Evolutionary conservation across 2,888 invertebrate species (phyloP).

Genomic region (Andrena bicolor): DNA sequence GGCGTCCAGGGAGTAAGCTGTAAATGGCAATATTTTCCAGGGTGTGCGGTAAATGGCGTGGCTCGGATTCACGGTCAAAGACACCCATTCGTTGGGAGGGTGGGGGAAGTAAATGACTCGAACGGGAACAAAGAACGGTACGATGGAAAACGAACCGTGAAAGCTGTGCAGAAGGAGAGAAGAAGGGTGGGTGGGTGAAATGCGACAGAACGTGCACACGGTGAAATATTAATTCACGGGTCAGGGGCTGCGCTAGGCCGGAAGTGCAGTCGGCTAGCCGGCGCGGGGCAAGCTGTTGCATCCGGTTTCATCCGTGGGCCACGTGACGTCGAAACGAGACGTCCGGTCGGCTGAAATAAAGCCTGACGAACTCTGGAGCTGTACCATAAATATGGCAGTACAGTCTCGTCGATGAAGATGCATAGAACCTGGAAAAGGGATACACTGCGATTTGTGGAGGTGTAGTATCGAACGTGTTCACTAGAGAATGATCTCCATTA

Average conservation of each 20-base stretch:
- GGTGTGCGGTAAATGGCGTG: constrained; percentile 43
- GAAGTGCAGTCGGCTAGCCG: constrained; percentile 74
- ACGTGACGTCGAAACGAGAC: constrained; percentile 60
- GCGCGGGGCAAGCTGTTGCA: constrained; percentile 82
- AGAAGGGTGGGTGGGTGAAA: constrained; percentile 20
- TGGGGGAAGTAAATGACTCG: constrained; percentile 38
- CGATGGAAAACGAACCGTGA: constrained; percentile 44
- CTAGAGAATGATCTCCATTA: no score
- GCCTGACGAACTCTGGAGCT: constrained; percentile 46
- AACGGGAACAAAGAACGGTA: constrained; percentile 51
- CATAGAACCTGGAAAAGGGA: no score
- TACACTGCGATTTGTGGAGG: no score
- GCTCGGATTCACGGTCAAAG: constrained; percentile 52
- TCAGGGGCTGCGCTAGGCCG: constrained; percentile 74
- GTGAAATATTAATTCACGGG: constrained; percentile 82
- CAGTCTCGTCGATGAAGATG: neutral
- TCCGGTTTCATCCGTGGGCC: constrained; percentile 73
- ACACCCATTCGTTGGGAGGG: neutral
- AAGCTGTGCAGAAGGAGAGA: constrained; percentile 23
- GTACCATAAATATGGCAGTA: neutral
- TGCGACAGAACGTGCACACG: constrained; percentile 70
- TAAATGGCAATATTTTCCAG: constrained; percentile 40
- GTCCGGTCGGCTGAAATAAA: constrained; percentile 53
- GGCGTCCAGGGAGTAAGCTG: constrained; percentile 21
- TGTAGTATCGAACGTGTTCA: no score